Percentiles rank a stretch among this genome's conserved stretches.
phyloP scores from a whole-genome alignment of 2,113 vertebrate genomes.

The Mastomys coucha region DNA sequence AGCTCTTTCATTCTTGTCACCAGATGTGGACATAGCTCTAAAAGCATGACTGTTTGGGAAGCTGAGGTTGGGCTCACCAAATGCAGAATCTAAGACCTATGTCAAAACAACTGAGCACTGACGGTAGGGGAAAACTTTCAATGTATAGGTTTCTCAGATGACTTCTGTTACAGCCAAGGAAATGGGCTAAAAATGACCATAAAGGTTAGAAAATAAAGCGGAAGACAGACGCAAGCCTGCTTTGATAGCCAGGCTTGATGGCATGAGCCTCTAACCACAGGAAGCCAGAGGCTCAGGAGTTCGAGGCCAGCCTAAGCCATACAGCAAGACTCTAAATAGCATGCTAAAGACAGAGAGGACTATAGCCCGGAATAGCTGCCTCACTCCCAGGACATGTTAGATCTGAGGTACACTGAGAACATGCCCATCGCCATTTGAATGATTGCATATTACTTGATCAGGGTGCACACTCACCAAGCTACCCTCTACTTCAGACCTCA shows the following conservation, averaged over 20 bases:
- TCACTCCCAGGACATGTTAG: not conserved
- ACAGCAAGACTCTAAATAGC: not conserved
- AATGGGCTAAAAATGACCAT: not conserved
- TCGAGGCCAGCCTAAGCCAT: not conserved
- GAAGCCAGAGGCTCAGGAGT: not conserved
- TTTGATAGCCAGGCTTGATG: not conserved
- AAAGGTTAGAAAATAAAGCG: slow-evolving; percentile 9
- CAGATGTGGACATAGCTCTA: not conserved
- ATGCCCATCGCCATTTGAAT: not conserved
- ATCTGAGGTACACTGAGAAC: not conserved
- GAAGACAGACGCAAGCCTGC: not conserved
- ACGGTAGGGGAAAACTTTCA: not conserved
- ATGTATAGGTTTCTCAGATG: not conserved
- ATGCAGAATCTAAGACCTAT: not conserved
- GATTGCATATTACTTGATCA: not conserved
- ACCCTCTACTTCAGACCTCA: not conserved
- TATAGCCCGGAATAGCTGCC: not conserved
- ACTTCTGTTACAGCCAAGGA: not conserved
- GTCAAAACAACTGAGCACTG: not conserved
- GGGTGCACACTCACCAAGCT: not conserved
- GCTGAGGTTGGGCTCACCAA: not conserved
- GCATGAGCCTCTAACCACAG: not conserved
- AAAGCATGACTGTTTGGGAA: not conserved
- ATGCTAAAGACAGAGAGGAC: not conserved
- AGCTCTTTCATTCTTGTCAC: not conserved